These are phyloP conservation scores for Pantherophis alleghaniensis DNA, from an alignment of 2,797 vertebrate species.

Conservation along the genomic window DNA sequence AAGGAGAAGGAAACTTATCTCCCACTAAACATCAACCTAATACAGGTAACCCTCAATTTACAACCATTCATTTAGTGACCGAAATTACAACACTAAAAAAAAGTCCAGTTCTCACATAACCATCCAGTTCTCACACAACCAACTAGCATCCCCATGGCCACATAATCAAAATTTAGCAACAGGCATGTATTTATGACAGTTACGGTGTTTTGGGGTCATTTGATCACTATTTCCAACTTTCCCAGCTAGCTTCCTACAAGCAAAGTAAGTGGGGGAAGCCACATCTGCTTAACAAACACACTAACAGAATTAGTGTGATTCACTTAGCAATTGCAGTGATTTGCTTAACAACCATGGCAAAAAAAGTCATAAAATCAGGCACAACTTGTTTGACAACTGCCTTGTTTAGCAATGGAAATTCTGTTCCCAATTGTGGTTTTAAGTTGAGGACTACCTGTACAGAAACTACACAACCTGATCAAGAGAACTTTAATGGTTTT, in stretches of 20 bases:
- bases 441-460: no score
- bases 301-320: neutral
- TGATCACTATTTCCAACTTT: neutral
- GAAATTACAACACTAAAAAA: neutral
- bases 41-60: neutral
- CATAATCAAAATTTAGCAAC: neutral
- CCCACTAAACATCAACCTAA: neutral
- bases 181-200: neutral
- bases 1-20: neutral
- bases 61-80: neutral
- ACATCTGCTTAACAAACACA: neutral
- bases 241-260: neutral
- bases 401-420: no score
- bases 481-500: no score
- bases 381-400: no score
- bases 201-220: neutral
- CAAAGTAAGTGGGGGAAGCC: neutral
- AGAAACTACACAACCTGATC: no score
- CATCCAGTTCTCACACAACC: no score
- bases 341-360: neutral
- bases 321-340: neutral
- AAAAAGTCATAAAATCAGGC: no score
- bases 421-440: no score
- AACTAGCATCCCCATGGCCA: no score
- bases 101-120: neutral